Conservation (phyloP, 1,140 invertebrate species). For the Stegodyphus mimosarum region DNA sequence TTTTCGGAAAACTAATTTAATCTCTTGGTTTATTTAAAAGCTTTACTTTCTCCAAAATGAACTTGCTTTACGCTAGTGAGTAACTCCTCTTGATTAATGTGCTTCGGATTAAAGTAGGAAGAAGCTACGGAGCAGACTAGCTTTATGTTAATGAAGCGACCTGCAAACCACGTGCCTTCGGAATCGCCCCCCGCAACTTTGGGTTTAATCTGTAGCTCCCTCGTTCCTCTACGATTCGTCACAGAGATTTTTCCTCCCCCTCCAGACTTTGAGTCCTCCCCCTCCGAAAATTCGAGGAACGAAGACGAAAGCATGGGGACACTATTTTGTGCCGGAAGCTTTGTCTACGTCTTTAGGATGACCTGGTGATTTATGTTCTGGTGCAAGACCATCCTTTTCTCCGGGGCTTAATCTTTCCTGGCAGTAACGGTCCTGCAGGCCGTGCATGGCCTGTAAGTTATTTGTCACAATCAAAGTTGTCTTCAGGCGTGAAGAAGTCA, state of each 20-base stretch:
- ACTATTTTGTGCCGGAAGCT: slow-evolving; percentile 48
- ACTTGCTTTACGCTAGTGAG: slow-evolving; percentile 23
- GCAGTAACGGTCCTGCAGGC: slow-evolving; percentile 37
- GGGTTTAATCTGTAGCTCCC: slow-evolving; percentile 41
- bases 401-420: slow-evolving; percentile 51
- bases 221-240: slow-evolving; percentile 29
- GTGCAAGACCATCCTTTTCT: slow-evolving; percentile 48
- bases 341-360: slow-evolving; percentile 43
- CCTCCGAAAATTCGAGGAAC: slow-evolving; percentile 26
- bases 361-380: slow-evolving; percentile 37
- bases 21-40: slow-evolving; percentile 53
- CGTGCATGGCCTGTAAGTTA: slow-evolving; percentile 4
- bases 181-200: slow-evolving; percentile 18
- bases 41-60: slow-evolving; percentile 39
- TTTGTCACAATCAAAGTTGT: slow-evolving; percentile 59
- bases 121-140: slow-evolving; percentile 5
- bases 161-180: slow-evolving; percentile 16
- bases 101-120: slow-evolving; percentile 43
- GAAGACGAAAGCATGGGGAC: slow-evolving; percentile 26
- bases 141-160: slow-evolving; percentile 54
- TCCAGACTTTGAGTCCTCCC: slow-evolving; percentile 42
- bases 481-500: slow-evolving; percentile 52
- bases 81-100: slow-evolving; percentile 54
- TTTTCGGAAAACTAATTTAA: slow-evolving; percentile 55
- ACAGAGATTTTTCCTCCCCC: slow-evolving; percentile 48